A percentile compares a stretch with the other conserved stretches of the same genome.
These are phyloP conservation scores for Amphibalanus amphitrite DNA, from an alignment of 1,140 invertebrate species.

Conservation along the genomic window DNA sequence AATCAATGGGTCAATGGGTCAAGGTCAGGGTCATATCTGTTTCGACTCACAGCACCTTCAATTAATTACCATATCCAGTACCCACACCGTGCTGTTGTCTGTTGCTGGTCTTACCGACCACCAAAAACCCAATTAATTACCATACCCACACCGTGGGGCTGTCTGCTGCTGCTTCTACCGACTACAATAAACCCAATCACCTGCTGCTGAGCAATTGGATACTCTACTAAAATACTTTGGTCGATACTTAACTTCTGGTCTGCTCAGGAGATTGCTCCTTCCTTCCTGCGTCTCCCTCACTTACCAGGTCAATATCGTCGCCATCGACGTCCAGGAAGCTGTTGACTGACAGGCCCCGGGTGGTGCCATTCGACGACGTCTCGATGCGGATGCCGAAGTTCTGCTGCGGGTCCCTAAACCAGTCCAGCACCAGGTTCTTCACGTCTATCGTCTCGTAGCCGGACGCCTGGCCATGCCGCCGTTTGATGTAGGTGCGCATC, in stretches of 20 bases:
- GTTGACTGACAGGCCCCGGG: constrained; percentile 25
- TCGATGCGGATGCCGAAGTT: constrained; percentile 55
- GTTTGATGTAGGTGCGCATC: no score
- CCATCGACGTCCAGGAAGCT: constrained; percentile 22
- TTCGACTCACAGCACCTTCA: no score
- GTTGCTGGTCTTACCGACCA: no score
- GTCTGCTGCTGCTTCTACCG: no score
- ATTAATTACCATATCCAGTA: no score
- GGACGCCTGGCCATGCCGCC: no score
- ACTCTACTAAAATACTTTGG: neutral
- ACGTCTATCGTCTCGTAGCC: constrained; percentile 36
- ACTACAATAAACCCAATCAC: no score
- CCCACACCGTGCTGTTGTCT: no score
- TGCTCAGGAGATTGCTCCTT: constrained; percentile 9
- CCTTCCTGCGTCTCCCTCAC: constrained; percentile 20
- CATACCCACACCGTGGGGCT: no score
- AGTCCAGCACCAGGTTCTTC: constrained; percentile 51
- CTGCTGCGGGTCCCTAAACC: constrained; percentile 49
- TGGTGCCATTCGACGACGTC: constrained; percentile 31
- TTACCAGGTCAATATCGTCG: no score
- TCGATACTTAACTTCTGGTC: constrained; percentile 11
- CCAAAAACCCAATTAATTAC: no score
- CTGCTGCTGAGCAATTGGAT: neutral
- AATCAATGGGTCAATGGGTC: neutral
- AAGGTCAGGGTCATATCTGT: no score